Conservation (phyloP, 2,888 invertebrate species). For the Leptopilina syphax region DNA sequence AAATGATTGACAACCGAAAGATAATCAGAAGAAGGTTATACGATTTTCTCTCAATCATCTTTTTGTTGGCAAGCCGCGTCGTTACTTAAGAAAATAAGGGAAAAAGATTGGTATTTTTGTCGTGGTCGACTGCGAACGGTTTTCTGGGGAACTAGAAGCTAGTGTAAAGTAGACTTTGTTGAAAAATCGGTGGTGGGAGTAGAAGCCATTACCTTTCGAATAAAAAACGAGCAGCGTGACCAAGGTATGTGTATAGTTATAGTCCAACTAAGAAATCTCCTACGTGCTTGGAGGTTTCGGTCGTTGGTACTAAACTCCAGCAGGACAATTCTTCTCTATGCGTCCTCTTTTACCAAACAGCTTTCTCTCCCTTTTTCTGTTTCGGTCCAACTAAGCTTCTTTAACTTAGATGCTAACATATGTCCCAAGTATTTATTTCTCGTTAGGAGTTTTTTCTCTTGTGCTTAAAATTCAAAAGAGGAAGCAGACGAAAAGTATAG, state of each 20-base stretch:
- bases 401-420: slow-evolving; percentile 7
- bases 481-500: no score
- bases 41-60: slow-evolving; percentile 16
- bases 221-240: slow-evolving; percentile 36
- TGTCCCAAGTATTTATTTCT: slow-evolving; percentile 18
- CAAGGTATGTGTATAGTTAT: slow-evolving; percentile 36
- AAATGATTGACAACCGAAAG: slow-evolving; percentile 31
- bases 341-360: slow-evolving; percentile 1
- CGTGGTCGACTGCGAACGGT: slow-evolving; percentile 3
- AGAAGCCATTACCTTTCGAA: slow-evolving; percentile 32
- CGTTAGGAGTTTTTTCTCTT: slow-evolving; percentile 22
- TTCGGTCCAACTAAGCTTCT: slow-evolving; percentile 32
- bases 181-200: slow-evolving; percentile 16
- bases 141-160: neutral
- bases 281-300: slow-evolving; percentile 36
- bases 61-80: slow-evolving; percentile 3
- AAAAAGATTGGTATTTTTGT: slow-evolving; percentile 9
- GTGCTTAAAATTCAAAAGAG: neutral
- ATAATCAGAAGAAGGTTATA: neutral
- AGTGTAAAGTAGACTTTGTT: slow-evolving; percentile 12
- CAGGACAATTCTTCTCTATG: slow-evolving; percentile 7
- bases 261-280: slow-evolving; percentile 34
- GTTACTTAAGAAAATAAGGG: slow-evolving; percentile 34
- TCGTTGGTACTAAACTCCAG: slow-evolving; percentile 17
- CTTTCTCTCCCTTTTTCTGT: neutral